Evolutionary conservation across 2,113 vertebrate species (phyloP).

Genomic region (Hyaena hyaena): DNA sequence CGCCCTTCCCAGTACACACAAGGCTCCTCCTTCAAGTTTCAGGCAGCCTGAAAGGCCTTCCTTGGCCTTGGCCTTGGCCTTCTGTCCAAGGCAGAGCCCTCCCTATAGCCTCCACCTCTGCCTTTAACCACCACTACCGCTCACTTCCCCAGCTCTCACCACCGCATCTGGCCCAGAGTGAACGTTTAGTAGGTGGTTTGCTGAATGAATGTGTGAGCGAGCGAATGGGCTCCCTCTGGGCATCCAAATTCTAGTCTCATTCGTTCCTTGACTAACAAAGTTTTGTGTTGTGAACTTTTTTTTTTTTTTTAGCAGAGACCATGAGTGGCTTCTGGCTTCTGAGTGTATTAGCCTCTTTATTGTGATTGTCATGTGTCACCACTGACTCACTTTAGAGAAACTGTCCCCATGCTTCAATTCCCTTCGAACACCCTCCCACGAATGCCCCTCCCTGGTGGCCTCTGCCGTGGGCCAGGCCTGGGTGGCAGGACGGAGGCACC

Average conservation of each 20-base stretch:
- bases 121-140: no score
- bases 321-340: neutral
- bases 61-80: neutral
- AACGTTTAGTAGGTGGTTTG: neutral
- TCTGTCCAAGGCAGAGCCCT: neutral
- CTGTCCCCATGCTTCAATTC: neutral
- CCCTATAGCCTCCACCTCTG: neutral
- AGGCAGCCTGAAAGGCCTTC: neutral
- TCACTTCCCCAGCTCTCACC: neutral
- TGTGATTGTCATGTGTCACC: neutral
- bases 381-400: neutral
- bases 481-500: accelerated
- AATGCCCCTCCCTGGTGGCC: neutral
- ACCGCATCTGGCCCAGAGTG: neutral
- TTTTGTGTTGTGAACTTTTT: neutral
- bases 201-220: neutral
- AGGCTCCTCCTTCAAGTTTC: neutral
- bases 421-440: neutral
- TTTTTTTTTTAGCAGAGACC: neutral
- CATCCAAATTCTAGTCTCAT: neutral
- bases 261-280: neutral
- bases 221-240: neutral
- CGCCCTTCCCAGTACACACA: accelerated
- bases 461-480: neutral
- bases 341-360: neutral